Base-by-base conservation (phyloP, 2,797 vertebrate genomes). In the Denticeps clupeoides region DNA sequence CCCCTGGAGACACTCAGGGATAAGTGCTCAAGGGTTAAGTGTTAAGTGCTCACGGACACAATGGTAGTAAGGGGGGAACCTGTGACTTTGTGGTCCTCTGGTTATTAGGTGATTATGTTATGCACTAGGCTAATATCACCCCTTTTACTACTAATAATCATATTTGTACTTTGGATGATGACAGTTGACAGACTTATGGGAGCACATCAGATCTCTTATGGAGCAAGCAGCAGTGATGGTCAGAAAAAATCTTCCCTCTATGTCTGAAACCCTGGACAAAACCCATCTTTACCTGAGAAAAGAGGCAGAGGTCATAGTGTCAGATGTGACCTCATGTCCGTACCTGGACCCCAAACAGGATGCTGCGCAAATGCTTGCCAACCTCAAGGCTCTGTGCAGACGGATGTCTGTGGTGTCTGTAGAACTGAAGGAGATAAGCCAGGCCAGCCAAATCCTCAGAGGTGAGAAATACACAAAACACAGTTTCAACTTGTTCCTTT, bases 331-430 rank as follows among this genome's bases (percentile, higher is more conserved):
- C 10, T 70, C 78, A 1, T 80, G 70, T 12, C 62, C 59, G 4
- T 89, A 79, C 66, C 60, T 81, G 21, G 87, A 90, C 52, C 83
- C 85, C 1, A 15, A 44, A 0, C 82, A 89, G 63, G 73, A 80
- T n/a, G 59, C 74, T 21, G 55, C 55, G 1, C 71, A 70, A 15
- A 80, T 78, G 41, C 66, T 74, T 9, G 49, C 64, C 3, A 60
- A 71, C 46, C 75, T 91, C 6, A 62, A 32, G 3, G 3, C 7
- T 8, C 49, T 81, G 48, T 69, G 56, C 40, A 24, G n/a, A 5
- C 69, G 71, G 45, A 70, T 81, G 38, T 41, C 73, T 48, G 38
- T 18, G 7, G 64, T 70, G 4, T 42, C 28, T 22, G 51, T 44
- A 42, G 53, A 77, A n/a, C 51, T 87, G 44, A 55, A 72, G 23